These are phyloP conservation scores for Actinia equina DNA, from an alignment of 64 coral and sea anemone genomes.

Conservation along the genomic window DNA sequence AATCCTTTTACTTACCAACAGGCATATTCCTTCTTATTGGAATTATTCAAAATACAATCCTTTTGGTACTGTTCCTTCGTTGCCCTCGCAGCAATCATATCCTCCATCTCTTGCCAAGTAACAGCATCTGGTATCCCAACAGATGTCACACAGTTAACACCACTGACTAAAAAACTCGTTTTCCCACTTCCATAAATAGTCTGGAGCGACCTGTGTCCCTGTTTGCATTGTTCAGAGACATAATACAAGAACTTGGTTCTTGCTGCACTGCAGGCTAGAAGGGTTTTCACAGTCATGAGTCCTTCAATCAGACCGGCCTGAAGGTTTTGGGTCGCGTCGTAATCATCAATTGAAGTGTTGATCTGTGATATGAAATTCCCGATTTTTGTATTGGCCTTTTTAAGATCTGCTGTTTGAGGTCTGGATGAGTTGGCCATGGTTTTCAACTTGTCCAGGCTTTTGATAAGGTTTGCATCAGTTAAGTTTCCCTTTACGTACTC, in stretches of 20 bases:
- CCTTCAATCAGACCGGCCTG: background rate
- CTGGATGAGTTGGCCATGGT: background rate
- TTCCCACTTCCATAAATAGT: background rate
- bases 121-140: background rate
- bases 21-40: background rate
- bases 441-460: background rate
- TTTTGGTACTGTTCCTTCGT: background rate
- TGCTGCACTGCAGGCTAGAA: background rate
- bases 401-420: background rate
- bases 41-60: constrained; percentile 12
- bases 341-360: background rate
- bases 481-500: background rate
- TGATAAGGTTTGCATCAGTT: background rate
- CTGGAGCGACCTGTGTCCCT: background rate
- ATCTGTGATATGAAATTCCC: background rate
- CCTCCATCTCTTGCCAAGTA: background rate
- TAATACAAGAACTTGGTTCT: background rate
- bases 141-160: background rate
- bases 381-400: background rate
- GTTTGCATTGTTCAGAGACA: background rate
- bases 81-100: background rate
- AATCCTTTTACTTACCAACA: background rate
- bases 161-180: background rate
- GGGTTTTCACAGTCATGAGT: background rate
- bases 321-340: background rate